These are phyloP conservation scores for Melinaea marsaeus DNA, from an alignment of 2,888 invertebrate species.

Conservation along the genomic window DNA sequence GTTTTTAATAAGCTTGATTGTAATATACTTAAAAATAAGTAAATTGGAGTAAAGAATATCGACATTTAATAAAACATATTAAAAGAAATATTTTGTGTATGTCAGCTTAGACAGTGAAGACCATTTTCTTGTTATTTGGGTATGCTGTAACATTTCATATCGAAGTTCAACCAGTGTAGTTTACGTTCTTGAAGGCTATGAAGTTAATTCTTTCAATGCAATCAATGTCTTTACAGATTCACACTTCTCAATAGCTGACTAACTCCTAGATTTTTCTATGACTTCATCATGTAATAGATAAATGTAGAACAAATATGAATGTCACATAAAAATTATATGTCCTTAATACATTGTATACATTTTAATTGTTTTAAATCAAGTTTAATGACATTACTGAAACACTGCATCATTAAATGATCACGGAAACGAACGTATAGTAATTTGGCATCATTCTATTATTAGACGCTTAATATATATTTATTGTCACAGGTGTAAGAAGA, in stretches of 20 bases:
- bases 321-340: too few species aligned
- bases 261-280: too few species aligned
- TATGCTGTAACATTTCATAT: too few species aligned
- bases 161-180: too few species aligned
- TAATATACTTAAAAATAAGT: too few species aligned
- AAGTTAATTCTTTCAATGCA: background rate
- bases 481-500: conserved; percentile 75
- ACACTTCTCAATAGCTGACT: too few species aligned
- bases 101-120: background rate
- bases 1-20: background rate
- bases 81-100: background rate
- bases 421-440: conserved; percentile 13
- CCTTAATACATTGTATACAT: too few species aligned
- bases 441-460: conserved; percentile 69
- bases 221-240: background rate
- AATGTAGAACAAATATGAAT: too few species aligned
- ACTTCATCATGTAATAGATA: too few species aligned
- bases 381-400: background rate
- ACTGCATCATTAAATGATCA: conserved; percentile 7
- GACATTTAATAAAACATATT: background rate
- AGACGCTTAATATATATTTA: conserved; percentile 76
- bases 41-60: background rate
- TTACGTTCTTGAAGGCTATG: background rate
- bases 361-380: background rate
- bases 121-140: too few species aligned